These are phyloP conservation scores for Ooceraea biroi DNA, from an alignment of 1,140 invertebrate species.

Conservation along the genomic window DNA sequence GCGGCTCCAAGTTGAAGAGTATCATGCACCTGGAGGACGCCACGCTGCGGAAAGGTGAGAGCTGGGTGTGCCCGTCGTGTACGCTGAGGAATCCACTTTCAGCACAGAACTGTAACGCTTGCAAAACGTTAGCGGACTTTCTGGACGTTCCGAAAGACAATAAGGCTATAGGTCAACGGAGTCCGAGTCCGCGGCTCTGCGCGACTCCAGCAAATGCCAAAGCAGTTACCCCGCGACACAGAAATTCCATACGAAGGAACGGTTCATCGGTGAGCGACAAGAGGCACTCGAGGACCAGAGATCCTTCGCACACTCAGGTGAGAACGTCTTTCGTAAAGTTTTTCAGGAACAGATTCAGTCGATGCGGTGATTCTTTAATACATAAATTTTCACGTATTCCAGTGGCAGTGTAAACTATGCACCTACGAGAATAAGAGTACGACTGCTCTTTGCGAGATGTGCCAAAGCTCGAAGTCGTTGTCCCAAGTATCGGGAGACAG, in stretches of 20 bases:
- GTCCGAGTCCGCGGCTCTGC: slow-evolving; percentile 82
- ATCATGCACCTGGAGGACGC: slow-evolving; percentile 89
- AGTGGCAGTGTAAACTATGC: slow-evolving; percentile 93
- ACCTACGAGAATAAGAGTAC: slow-evolving; percentile 92
- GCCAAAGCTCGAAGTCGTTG: slow-evolving; percentile 89
- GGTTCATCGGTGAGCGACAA: slow-evolving; percentile 79
- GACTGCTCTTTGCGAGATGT: slow-evolving; percentile 93
- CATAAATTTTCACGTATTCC: slow-evolving; percentile 47
- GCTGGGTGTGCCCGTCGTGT: slow-evolving; percentile 93
- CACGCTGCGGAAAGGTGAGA: slow-evolving; percentile 91
- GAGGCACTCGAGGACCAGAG: slow-evolving; percentile 80
- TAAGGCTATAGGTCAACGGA: slow-evolving; percentile 78
- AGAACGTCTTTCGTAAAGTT: slow-evolving; percentile 14
- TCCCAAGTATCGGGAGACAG: slow-evolving; percentile 85
- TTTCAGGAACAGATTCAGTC: background rate
- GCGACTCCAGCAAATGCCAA: slow-evolving; percentile 77
- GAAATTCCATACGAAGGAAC: slow-evolving; percentile 84
- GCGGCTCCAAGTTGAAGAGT: slow-evolving; percentile 91
- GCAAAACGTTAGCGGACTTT: slow-evolving; percentile 88
- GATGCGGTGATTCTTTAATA: background rate
- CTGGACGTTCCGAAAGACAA: slow-evolving; percentile 80
- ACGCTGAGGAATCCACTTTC: slow-evolving; percentile 94
- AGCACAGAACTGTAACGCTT: slow-evolving; percentile 91
- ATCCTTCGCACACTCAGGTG: slow-evolving; percentile 78
- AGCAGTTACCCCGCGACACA: slow-evolving; percentile 82